Percentiles rank a stretch among this genome's conserved stretches.
Conservation (phyloP, 2,113 vertebrate species). For the Girardinichthys multiradiatus region DNA sequence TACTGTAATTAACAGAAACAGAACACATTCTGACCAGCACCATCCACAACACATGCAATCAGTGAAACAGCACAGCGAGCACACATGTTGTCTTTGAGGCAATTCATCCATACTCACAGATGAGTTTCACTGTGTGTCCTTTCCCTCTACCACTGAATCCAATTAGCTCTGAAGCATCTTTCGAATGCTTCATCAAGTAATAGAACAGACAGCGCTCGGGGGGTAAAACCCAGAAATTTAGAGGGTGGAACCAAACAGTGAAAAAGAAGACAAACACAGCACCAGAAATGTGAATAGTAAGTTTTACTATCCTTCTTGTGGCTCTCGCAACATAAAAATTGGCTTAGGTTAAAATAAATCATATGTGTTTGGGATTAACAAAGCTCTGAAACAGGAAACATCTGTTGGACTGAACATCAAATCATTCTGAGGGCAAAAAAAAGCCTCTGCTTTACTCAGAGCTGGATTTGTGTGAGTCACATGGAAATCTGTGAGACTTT, state of each 20-base stretch:
- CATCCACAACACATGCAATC: conserved; percentile 29
- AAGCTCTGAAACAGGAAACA: conserved; percentile 32
- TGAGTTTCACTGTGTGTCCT: conserved; percentile 56
- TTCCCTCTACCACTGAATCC: conserved; percentile 67
- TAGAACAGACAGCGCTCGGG: conserved; percentile 48
- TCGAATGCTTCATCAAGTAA: conserved; percentile 68
- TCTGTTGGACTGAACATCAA: conserved; percentile 18
- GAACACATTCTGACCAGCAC: conserved; percentile 16
- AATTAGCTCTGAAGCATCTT: conserved; percentile 75
- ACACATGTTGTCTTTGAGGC: conserved; percentile 10
- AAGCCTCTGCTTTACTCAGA: conserved; percentile 26
- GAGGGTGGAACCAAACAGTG: conserved; percentile 29
- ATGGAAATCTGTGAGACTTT: conserved; percentile 16
- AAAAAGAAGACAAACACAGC: neutral
- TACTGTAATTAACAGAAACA: conserved; percentile 53
- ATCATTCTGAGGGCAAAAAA: conserved; percentile 12
- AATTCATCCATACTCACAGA: conserved; percentile 47
- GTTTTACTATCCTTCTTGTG: neutral
- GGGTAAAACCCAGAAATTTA: conserved; percentile 30
- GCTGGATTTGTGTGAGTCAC: conserved; percentile 24
- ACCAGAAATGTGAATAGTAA: neutral
- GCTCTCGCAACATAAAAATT: conserved; percentile 17
- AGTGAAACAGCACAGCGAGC: conserved; percentile 9
- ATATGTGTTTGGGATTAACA: conserved; percentile 18
- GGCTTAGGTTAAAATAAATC: conserved; percentile 19